Percentiles rank a stretch among this genome's conserved stretches.
Evolutionary conservation across 1,140 invertebrate genomes (phyloP).

Genomic region (Achatina immaculata): DNA sequence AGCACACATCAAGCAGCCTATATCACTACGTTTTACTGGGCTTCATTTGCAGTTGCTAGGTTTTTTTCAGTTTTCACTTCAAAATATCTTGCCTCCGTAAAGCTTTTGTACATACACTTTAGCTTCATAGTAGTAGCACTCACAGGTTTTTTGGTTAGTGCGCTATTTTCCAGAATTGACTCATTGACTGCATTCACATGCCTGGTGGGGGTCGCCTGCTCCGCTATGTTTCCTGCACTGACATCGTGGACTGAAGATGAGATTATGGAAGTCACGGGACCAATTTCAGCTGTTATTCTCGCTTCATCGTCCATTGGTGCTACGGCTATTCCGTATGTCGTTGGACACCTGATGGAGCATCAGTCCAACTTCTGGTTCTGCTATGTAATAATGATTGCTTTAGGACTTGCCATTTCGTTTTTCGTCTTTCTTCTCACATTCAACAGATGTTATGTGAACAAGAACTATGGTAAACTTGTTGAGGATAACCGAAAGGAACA

Average conservation of each 20-base stretch:
- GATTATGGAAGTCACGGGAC: conserved; percentile 45
- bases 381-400: conserved; percentile 44
- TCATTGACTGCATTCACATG: neutral
- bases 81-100: neutral
- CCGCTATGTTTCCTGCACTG: conserved; percentile 45
- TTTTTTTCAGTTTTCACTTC: conserved; percentile 13
- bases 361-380: conserved; percentile 49
- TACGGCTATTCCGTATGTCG: conserved; percentile 42
- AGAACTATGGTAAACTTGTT: no score
- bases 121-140: neutral
- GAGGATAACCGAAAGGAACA: no score
- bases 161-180: neutral
- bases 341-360: conserved; percentile 51
- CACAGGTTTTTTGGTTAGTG: conserved; percentile 4
- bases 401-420: conserved; percentile 29
- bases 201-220: conserved; percentile 42
- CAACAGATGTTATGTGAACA: neutral
- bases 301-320: conserved; percentile 39
- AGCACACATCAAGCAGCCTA: neutral
- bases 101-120: neutral
- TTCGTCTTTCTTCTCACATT: conserved; percentile 32
- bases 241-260: conserved; percentile 50
- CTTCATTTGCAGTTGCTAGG: conserved; percentile 15
- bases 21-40: neutral
- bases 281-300: conserved; percentile 47